Evolutionary conservation across 2,113 vertebrate species (phyloP).

Genomic region (Misgurnus anguillicaudatus): DNA sequence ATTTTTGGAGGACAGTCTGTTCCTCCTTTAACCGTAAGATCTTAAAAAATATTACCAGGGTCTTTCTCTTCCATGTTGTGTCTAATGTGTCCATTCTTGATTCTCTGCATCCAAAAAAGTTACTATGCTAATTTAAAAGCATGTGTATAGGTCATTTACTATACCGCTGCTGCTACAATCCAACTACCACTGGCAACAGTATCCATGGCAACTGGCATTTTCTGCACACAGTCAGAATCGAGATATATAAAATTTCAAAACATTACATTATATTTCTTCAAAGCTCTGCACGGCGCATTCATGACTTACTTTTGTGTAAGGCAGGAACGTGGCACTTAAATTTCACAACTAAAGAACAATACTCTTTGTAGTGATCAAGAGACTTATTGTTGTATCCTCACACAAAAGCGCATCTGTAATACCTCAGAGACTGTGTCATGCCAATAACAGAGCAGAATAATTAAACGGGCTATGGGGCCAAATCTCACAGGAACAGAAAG

Average conservation of each 20-base stretch:
- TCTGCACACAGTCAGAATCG: constrained; percentile 42
- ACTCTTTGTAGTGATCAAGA: not conserved
- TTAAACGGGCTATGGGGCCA: constrained; percentile 2
- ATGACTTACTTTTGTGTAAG: constrained; percentile 47
- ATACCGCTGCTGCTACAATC: constrained; percentile 27
- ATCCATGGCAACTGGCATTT: constrained; percentile 57
- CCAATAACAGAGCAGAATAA: constrained; percentile 7
- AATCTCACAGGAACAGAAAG: not conserved
- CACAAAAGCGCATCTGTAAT: constrained; percentile 7
- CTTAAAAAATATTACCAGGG: too few relatives aligned
- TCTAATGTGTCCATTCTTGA: not conserved
- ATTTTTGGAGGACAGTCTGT: too few relatives aligned
- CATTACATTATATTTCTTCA: constrained; percentile 42
- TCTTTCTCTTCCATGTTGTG: too few relatives aligned
- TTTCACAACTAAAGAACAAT: not conserved
- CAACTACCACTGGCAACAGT: constrained; percentile 43
- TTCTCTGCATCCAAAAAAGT: not conserved
- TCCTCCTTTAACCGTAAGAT: too few relatives aligned
- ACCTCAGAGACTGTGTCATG: constrained; percentile 6
- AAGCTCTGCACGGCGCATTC: constrained; percentile 40
- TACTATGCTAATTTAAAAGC: not conserved
- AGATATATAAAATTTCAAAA: constrained; percentile 48
- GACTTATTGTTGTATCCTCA: constrained; percentile 5
- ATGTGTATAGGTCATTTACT: not conserved
- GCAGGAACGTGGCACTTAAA: constrained; percentile 20